Percentiles rank a stretch among this genome's conserved stretches.
Evolutionary conservation across 2,888 invertebrate genomes (phyloP).

Genomic region (Syrphus vitripennis): DNA sequence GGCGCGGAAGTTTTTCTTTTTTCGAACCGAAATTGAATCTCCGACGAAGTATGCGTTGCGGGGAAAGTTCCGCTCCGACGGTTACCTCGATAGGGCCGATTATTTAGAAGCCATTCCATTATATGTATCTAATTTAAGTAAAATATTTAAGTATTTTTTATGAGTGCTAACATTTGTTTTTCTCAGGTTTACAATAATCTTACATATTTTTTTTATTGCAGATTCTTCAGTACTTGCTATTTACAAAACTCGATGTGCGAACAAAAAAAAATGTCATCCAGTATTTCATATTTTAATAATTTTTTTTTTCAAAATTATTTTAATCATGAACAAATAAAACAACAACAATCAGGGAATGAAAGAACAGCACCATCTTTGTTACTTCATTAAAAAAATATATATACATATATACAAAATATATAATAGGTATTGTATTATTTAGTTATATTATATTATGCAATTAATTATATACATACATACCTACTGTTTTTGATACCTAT

Average conservation of each 20-base stretch:
- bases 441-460: too few relatives aligned
- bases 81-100: too few relatives aligned
- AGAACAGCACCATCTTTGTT: conserved; percentile 15
- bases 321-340: conserved; percentile 19
- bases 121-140: too few relatives aligned
- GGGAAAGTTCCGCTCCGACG: too few relatives aligned
- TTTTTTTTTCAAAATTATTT: conserved; percentile 23
- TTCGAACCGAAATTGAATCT: too few relatives aligned
- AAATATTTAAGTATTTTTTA: too few relatives aligned
- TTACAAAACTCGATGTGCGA: conserved; percentile 30
- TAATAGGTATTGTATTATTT: too few relatives aligned
- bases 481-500: background rate
- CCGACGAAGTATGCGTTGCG: too few relatives aligned
- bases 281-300: conserved; percentile 35
- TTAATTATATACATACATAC: background rate
- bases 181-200: too few relatives aligned
- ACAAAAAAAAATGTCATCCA: conserved; percentile 66
- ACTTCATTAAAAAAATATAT: background rate
- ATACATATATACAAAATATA: background rate
- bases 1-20: too few relatives aligned
- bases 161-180: too few relatives aligned
- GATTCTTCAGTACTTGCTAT: background rate
- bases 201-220: conserved; percentile 12
- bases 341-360: conserved; percentile 57
- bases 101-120: too few relatives aligned